phyloP scores from a whole-genome alignment of 2,113 vertebrate genomes.

The Madoqua kirkii region DNA sequence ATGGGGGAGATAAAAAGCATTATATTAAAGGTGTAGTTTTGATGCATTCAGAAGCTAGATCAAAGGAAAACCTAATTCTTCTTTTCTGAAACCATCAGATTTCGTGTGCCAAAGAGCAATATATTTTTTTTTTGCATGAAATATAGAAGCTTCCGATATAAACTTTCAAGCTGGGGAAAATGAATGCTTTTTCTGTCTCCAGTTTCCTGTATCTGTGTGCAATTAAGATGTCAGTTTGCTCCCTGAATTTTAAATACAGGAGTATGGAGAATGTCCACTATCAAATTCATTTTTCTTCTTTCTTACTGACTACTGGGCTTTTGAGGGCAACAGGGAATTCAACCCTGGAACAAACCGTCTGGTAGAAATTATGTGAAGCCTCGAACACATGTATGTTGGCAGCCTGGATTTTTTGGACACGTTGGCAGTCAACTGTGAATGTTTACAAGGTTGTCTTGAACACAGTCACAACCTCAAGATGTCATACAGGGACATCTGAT shows the following conservation, averaged over 20 bases:
- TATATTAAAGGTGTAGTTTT: slow-evolving; percentile 7
- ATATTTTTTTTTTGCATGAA: neutral
- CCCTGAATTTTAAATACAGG: slow-evolving; percentile 52
- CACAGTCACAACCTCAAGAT: fast-evolving
- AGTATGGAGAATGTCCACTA: slow-evolving; percentile 25
- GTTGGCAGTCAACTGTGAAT: neutral
- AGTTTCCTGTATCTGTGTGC: slow-evolving; percentile 32
- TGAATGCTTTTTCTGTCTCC: neutral
- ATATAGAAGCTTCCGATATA: slow-evolving; percentile 1
- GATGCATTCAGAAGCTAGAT: neutral
- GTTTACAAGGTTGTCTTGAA: neutral
- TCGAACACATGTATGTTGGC: neutral
- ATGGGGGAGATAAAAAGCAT: neutral
- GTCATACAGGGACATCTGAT: neutral
- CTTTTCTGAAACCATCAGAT: slow-evolving; percentile 27
- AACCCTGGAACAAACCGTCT: neutral
- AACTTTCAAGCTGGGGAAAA: slow-evolving; percentile 25
- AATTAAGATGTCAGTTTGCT: slow-evolving; percentile 15
- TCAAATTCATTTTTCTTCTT: slow-evolving; percentile 53
- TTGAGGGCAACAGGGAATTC: neutral
- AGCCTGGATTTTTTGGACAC: neutral
- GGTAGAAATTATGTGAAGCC: neutral
- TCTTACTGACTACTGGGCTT: slow-evolving; percentile 51
- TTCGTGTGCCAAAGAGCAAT: slow-evolving; percentile 16
- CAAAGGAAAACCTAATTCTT: slow-evolving; percentile 23